These are phyloP conservation scores for Peromyscus polionotus DNA, from an alignment of 2,113 vertebrate species.

Conservation along the genomic window DNA sequence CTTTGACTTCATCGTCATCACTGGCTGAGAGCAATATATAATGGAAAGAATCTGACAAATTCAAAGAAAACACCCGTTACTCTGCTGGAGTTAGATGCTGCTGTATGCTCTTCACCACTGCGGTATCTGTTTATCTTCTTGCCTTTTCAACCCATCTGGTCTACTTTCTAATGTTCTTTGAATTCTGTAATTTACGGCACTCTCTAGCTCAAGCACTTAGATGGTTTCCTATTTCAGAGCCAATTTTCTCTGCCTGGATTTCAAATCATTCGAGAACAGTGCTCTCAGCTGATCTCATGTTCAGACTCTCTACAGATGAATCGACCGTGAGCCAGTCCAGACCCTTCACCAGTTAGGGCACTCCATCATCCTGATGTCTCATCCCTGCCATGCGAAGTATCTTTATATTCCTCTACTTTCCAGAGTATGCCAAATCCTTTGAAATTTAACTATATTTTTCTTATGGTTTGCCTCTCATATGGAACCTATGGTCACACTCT, in stretches of 20 bases:
- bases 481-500: background rate
- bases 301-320: background rate
- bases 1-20: background rate
- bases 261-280: background rate
- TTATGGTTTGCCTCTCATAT: background rate
- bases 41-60: background rate
- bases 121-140: background rate
- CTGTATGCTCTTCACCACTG: background rate
- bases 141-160: background rate
- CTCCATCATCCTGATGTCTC: background rate
- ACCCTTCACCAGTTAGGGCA: background rate
- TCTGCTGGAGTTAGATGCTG: background rate
- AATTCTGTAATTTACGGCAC: conserved; percentile 9
- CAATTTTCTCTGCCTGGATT: conserved; percentile 1
- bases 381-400: background rate
- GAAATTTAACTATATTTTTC: background rate
- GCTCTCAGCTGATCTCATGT: background rate
- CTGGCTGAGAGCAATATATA: background rate
- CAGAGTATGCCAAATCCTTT: background rate
- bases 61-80: background rate
- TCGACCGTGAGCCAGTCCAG: background rate
- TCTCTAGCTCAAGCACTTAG: conserved; percentile 1
- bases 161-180: conserved; percentile 10
- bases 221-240: conserved; percentile 42
- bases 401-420: background rate